These are phyloP conservation scores for Oryzias melastigma DNA, from an alignment of 2,113 vertebrate species.

Conservation along the genomic window DNA sequence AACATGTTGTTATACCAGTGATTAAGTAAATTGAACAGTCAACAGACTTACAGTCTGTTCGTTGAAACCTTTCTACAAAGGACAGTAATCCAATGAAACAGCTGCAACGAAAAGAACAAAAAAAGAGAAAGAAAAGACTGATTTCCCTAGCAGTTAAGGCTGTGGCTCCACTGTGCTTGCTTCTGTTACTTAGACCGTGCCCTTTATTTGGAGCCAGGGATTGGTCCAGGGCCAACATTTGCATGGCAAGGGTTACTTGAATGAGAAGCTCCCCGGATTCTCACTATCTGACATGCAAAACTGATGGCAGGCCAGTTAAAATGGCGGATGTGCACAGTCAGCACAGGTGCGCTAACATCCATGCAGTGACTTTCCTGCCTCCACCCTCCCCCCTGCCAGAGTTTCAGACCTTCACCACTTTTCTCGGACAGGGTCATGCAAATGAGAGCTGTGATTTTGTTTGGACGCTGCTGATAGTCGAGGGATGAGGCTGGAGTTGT, in stretches of 20 bases:
- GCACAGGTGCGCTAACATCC: constrained; percentile 69
- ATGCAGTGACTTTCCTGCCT: constrained; percentile 35
- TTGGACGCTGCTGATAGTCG: constrained; percentile 33
- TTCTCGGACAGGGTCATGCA: constrained; percentile 58
- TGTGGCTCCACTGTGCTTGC: constrained; percentile 65
- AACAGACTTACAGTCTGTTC: constrained; percentile 52
- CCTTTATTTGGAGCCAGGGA: constrained; percentile 59
- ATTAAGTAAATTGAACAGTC: constrained; percentile 26
- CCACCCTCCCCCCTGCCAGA: background rate
- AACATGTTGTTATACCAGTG: constrained; percentile 32
- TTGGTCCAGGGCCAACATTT: constrained; percentile 67
- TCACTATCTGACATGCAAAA: constrained; percentile 82
- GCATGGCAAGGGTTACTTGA: constrained; percentile 79
- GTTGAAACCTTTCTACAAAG: constrained; percentile 53
- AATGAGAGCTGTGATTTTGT: constrained; percentile 74
- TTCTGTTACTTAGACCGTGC: constrained; percentile 75
- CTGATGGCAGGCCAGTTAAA: constrained; percentile 76
- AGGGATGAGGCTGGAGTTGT: constrained; percentile 6
- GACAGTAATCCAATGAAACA: constrained; percentile 58
- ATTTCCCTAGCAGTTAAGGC: constrained; percentile 80
- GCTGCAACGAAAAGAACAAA: constrained; percentile 32
- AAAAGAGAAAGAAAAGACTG: constrained; percentile 48
- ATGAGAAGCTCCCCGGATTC: constrained; percentile 72
- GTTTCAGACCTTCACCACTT: constrained; percentile 18
- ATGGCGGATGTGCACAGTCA: constrained; percentile 57